Conservation (phyloP, 2,113 vertebrate species). For the Atlantisia rogersi region DNA sequence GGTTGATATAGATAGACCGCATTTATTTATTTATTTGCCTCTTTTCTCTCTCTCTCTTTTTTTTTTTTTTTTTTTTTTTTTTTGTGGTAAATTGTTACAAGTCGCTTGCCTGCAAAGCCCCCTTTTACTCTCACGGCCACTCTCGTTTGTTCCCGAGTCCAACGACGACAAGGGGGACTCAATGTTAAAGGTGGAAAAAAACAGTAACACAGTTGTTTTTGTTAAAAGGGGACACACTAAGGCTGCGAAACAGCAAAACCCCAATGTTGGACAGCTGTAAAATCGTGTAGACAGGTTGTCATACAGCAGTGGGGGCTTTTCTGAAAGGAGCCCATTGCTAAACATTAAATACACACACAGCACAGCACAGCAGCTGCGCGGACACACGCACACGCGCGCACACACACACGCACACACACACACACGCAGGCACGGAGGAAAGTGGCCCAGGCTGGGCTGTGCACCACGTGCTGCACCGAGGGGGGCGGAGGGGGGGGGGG, state of each 20-base stretch:
- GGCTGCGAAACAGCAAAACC: conserved; percentile 83
- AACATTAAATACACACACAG: conserved; percentile 85
- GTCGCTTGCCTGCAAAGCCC: neutral
- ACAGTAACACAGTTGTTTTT: conserved; percentile 61
- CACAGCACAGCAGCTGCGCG: conserved; percentile 79
- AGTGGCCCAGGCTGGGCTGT: conserved; percentile 53
- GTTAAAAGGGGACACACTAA: conserved; percentile 81
- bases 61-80: neutral
- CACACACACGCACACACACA: neutral
- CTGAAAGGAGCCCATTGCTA: conserved; percentile 88
- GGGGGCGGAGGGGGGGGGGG: neutral
- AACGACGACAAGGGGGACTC: conserved; percentile 51
- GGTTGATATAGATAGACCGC: neutral
- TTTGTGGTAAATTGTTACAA: neutral
- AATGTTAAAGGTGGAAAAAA: conserved; percentile 37
- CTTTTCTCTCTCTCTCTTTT: neutral
- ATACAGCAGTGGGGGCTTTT: conserved; percentile 88
- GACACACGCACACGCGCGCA: neutral
- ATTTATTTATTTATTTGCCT: neutral
- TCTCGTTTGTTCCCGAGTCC: conserved; percentile 15
- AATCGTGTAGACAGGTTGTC: conserved; percentile 92
- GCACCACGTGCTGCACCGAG: conserved; percentile 69
- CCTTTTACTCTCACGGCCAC: neutral
- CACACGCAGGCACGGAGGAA: neutral
- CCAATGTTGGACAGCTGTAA: conserved; percentile 91